phyloP scores from a whole-genome alignment of 2,888 invertebrate species.

The Euspilapteryx auroguttella region DNA sequence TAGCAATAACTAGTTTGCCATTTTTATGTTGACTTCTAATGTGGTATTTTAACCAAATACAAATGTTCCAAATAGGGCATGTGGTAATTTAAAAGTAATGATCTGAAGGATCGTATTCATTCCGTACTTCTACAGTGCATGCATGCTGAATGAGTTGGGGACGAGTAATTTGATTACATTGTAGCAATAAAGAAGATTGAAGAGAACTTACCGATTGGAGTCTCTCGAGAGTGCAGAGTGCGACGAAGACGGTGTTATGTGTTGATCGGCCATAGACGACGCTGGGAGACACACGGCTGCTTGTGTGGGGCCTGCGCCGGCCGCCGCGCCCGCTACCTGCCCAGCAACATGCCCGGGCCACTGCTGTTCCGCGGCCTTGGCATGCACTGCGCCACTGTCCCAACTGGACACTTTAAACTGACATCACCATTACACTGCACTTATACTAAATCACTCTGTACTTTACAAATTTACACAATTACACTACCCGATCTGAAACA shows the following conservation, averaged over 20 bases:
- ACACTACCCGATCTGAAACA: slow-evolving; percentile 48
- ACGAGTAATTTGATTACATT: neutral
- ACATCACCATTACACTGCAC: slow-evolving; percentile 21
- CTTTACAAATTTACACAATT: neutral
- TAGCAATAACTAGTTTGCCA: no score
- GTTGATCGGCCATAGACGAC: slow-evolving; percentile 92
- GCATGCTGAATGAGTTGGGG: neutral
- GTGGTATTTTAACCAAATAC: no score
- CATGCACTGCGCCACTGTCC: slow-evolving; percentile 34
- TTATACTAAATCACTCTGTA: slow-evolving; percentile 9
- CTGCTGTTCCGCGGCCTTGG: slow-evolving; percentile 35
- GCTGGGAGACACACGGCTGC: slow-evolving; percentile 69
- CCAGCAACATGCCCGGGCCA: slow-evolving; percentile 58
- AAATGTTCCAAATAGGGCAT: no score
- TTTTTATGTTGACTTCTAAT: no score
- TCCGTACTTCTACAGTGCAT: no score
- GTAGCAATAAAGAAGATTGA: slow-evolving; percentile 2
- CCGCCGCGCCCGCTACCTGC: slow-evolving; percentile 61
- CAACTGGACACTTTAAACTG: slow-evolving; percentile 11
- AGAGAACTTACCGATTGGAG: slow-evolving; percentile 46
- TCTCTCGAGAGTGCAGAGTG: slow-evolving; percentile 75
- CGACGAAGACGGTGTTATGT: slow-evolving; percentile 71
- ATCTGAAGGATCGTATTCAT: no score
- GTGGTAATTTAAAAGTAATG: no score
- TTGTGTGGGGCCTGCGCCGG: slow-evolving; percentile 59